Evolutionary conservation across 2,797 vertebrate species (phyloP).

Genomic region (Pipistrellus pipistrellus): DNA sequence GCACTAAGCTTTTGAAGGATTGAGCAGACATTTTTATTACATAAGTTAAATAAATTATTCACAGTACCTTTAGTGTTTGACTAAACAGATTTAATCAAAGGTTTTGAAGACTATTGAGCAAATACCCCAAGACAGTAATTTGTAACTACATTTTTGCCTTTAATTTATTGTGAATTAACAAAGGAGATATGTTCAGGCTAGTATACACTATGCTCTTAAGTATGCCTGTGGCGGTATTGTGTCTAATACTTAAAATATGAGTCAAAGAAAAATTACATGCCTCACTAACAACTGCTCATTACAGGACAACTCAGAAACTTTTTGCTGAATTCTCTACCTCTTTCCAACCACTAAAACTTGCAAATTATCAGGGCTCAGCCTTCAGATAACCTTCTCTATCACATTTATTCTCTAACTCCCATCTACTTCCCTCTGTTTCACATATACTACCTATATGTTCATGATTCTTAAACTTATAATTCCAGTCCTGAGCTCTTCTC

Average conservation of each 20-base stretch:
- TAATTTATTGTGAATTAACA: constrained; percentile 43
- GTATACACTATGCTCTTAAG: neutral
- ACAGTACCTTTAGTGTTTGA: neutral
- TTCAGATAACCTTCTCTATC: neutral
- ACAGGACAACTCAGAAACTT: neutral
- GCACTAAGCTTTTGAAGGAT: neutral
- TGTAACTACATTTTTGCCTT: constrained; percentile 27
- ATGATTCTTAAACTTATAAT: neutral
- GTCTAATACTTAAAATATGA: constrained; percentile 23
- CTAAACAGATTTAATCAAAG: neutral
- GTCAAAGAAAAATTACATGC: neutral
- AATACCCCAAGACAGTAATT: constrained; percentile 28
- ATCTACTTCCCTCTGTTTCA: neutral
- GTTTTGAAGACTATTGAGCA: neutral
- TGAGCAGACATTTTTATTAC: neutral
- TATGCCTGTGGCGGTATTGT: neutral
- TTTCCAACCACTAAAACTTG: neutral
- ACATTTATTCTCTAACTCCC: neutral
- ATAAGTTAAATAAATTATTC: constrained; percentile 51
- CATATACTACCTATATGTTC: neutral
- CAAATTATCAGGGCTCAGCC: neutral
- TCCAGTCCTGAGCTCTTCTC: neutral
- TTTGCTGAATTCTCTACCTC: neutral
- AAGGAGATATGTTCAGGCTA: neutral
- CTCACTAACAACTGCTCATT: neutral